A percentile compares a stretch with the other conserved stretches of the same genome.
phyloP scores from a whole-genome alignment of 2,113 vertebrate genomes.

The Bujurquina vittata region DNA sequence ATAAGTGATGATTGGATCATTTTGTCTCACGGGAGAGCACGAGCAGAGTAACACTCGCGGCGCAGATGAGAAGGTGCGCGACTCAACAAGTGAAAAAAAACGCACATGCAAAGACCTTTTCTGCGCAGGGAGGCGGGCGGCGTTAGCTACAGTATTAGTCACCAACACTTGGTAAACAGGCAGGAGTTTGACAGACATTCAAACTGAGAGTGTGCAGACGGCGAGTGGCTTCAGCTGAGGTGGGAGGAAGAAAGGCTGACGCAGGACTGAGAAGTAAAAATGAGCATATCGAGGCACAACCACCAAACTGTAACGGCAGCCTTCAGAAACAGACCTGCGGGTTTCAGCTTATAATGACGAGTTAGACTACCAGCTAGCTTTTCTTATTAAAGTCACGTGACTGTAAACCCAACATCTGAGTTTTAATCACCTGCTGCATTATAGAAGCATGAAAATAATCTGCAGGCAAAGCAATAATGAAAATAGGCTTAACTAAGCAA shows the following conservation, averaged over 20 bases:
- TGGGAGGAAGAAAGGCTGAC: slow-evolving; percentile 14
- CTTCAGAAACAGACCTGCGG: neutral
- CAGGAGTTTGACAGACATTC: slow-evolving; percentile 68
- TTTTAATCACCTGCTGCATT: neutral
- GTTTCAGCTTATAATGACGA: neutral
- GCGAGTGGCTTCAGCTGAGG: slow-evolving; percentile 24
- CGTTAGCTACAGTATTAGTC: slow-evolving; percentile 71
- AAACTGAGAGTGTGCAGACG: slow-evolving; percentile 66
- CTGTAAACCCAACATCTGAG: neutral
- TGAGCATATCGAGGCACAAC: neutral
- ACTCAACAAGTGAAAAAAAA: neutral
- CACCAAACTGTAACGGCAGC: neutral
- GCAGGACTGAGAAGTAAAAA: slow-evolving; percentile 1
- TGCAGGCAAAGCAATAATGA: neutral
- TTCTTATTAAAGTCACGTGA: neutral
- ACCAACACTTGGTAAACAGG: slow-evolving; percentile 59
- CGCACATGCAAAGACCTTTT: slow-evolving; percentile 22
- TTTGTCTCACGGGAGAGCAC: neutral
- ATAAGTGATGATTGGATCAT: slow-evolving; percentile 2
- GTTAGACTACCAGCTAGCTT: accelerated
- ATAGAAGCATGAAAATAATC: neutral
- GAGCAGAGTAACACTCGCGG: neutral
- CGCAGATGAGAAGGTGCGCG: neutral
- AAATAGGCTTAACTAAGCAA: neutral
- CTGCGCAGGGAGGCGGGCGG: slow-evolving; percentile 52